A percentile compares a stretch with the other conserved stretches of the same genome.
Evolutionary conservation across 2,113 vertebrate genomes (phyloP).

Genomic region (Taxidea taxus): DNA sequence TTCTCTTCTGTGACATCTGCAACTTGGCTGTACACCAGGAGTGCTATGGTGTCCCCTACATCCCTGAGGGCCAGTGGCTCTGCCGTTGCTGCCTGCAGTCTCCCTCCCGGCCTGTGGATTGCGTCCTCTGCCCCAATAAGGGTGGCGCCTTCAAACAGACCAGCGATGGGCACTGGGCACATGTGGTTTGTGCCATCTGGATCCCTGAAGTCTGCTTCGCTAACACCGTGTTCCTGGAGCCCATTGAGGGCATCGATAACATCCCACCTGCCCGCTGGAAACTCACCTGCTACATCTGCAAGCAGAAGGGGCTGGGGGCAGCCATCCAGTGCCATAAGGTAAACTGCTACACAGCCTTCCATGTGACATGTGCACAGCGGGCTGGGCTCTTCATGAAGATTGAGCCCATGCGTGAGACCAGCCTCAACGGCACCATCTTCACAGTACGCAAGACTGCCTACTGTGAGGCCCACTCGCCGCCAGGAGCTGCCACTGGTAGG

Average conservation of each 20-base stretch:
- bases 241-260: slow-evolving; percentile 94
- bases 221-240: slow-evolving; percentile 98
- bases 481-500: slow-evolving; percentile 59
- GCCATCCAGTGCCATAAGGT: slow-evolving; percentile 98
- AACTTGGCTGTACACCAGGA: slow-evolving; percentile 99
- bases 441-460: slow-evolving; percentile 97
- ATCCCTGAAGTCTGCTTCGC: slow-evolving; percentile 98
- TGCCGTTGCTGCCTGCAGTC: slow-evolving; percentile 98
- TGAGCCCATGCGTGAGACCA: slow-evolving; percentile 95
- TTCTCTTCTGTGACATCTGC: slow-evolving; percentile 98
- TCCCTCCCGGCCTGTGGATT: slow-evolving; percentile 94
- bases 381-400: slow-evolving; percentile 99
- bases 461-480: slow-evolving; percentile 93
- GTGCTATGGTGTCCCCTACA: slow-evolving; percentile 97
- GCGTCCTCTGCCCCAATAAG: slow-evolving; percentile 95
- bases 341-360: slow-evolving; percentile 99
- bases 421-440: slow-evolving; percentile 93
- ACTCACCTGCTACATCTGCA: slow-evolving; percentile 96
- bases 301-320: slow-evolving; percentile 95
- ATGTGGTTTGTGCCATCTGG: slow-evolving; percentile 99
- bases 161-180: slow-evolving; percentile 95
- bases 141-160: slow-evolving; percentile 99
- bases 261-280: slow-evolving; percentile 97
- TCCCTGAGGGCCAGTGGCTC: slow-evolving; percentile 98
- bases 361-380: slow-evolving; percentile 96